These are phyloP conservation scores for Dufourea novaeangliae DNA, from an alignment of 1,140 invertebrate species.

Conservation along the genomic window DNA sequence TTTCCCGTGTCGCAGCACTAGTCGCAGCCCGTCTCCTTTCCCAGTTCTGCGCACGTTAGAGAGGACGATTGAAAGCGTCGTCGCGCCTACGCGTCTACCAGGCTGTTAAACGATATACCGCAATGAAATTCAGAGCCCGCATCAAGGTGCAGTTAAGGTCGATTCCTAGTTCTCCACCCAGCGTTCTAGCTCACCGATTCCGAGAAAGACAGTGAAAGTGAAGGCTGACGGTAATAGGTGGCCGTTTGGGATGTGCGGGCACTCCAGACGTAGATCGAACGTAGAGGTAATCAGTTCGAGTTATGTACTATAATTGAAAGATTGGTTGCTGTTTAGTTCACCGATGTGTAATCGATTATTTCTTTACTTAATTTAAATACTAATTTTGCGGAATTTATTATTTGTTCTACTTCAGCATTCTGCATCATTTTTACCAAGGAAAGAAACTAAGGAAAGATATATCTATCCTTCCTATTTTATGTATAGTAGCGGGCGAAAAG, in stretches of 20 bases:
- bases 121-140: conserved; percentile 21
- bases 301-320: too few relatives aligned
- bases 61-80: conserved; percentile 26
- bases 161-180: neutral
- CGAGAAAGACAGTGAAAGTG: conserved; percentile 4
- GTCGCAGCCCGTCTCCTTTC: conserved; percentile 20
- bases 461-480: too few relatives aligned
- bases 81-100: conserved; percentile 11
- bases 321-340: too few relatives aligned
- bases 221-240: neutral
- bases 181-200: neutral
- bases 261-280: neutral
- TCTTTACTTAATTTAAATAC: too few relatives aligned
- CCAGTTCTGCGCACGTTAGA: conserved; percentile 8
- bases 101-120: neutral
- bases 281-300: too few relatives aligned
- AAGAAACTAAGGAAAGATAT: too few relatives aligned
- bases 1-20: conserved; percentile 14
- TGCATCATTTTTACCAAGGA: too few relatives aligned
- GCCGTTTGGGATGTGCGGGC: neutral
- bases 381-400: too few relatives aligned
- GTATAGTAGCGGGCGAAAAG: too few relatives aligned
- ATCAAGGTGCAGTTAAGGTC: neutral
- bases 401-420: too few relatives aligned
- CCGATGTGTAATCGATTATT: too few relatives aligned